Base-by-base conservation (phyloP, 2,113 vertebrate genomes). In the Ailurus styani region DNA sequence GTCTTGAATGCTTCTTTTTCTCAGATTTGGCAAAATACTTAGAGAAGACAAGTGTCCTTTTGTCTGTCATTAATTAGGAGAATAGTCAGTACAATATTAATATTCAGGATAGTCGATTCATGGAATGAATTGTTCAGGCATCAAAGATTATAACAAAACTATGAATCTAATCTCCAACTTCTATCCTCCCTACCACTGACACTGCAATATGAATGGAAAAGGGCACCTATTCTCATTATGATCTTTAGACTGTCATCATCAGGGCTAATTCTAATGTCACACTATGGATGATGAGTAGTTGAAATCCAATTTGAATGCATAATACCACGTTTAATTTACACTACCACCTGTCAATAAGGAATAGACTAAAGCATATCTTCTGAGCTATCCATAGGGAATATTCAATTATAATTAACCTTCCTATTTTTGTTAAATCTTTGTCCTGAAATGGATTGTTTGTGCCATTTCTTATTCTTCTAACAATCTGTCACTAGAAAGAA, bases 251-350 rank as follows among this genome's bases (percentile, higher is more conserved):
- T 95, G 25, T 96, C 96, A 98, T 98, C 42, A 95, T 95, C 95
- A 96, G 78, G 95, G 93, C 84, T 96, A 98, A 96, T 98, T 98
- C 97, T 98, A 95, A 98, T 98, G 93, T 98, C 97, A 96, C 75
- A 93, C 62, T 96, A 79, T 97, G 97, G 97, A 97, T 97, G 98
- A 99, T 97, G 97, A 98, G 90, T 97, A 98, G 98, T 95, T 98
- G 97, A 97, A 99, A 98, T 98, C 86, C 97, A 98, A 98, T 99
- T 98, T 98, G 97, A 99, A 98, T 99, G 98, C 97, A 98, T 98
- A 98, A 99, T 98, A 98, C 75, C 60, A 89, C 85, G 92, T 98
- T 99, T 98, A 98, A 98, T 98, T 99, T 98, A 97, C 93, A 97
- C 96, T 97, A 88, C 97, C 98, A 98, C 98, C 98, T 99, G 98